Evolutionary conservation across 2,888 invertebrate genomes (phyloP).

Genomic region (Nycteola revayana): DNA sequence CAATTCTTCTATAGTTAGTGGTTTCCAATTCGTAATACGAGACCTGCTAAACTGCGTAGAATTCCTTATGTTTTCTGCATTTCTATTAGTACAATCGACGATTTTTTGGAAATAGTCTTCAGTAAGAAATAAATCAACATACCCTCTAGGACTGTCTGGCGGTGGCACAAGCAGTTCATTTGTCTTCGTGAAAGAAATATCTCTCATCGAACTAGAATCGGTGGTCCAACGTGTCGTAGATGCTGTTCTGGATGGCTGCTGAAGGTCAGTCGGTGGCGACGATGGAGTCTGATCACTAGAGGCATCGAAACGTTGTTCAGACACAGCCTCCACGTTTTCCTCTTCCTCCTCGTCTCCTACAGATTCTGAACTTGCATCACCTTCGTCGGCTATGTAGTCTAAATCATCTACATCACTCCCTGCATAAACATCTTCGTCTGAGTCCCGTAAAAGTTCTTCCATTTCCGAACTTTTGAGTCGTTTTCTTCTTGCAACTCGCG

Average conservation of each 20-base stretch:
- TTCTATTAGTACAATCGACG: too few species aligned
- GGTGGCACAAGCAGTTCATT: constrained; percentile 9
- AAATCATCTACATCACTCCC: constrained; percentile 9
- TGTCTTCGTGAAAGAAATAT: constrained; percentile 8
- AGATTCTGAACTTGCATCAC: constrained; percentile 12
- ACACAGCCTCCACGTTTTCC: constrained; percentile 5
- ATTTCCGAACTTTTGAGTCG: neutral
- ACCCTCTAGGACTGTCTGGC: constrained; percentile 6
- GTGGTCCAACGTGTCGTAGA: constrained; percentile 15
- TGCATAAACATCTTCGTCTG: constrained; percentile 11
- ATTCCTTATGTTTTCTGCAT: too few species aligned
- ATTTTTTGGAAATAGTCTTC: constrained; percentile 10
- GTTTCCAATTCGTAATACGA: too few species aligned
- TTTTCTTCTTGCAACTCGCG: neutral
- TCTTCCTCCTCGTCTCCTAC: constrained; percentile 9
- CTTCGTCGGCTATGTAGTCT: constrained; percentile 5
- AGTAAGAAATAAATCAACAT: constrained; percentile 12
- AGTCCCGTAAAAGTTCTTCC: neutral
- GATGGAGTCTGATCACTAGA: constrained; percentile 5
- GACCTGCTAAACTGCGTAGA: too few species aligned
- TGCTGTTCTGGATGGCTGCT: constrained; percentile 7
- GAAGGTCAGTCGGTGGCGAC: constrained; percentile 5
- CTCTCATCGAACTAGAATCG: constrained; percentile 7
- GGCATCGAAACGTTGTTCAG: constrained; percentile 6
- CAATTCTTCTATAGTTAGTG: too few species aligned